Base-by-base conservation (phyloP, 2,113 vertebrate genomes). In the Piprites chloris region DNA sequence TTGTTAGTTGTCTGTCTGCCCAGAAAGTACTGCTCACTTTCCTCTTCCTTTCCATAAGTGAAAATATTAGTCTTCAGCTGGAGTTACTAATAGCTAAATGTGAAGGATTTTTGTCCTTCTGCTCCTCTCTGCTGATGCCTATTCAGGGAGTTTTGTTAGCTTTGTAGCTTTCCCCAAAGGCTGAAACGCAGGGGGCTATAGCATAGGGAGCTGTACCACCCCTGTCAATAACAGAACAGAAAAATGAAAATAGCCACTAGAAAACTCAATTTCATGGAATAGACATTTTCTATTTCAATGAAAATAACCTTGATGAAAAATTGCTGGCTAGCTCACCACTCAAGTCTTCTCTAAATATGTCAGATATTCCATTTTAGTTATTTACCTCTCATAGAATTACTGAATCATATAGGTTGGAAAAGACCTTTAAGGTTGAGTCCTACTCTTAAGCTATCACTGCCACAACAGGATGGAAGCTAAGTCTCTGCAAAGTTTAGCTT, bases 1-100 rank as follows among this genome's bases (percentile, higher is more conserved):
- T 80, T 76, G 14, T 33, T 83, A 58, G 28, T 69, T 94, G 66
- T 94, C 78, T 92, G 49, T 18, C 44, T 90, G 75, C 79, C 92
- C 88, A 94, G 88, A 96, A 95, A 91, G 67, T 86, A 50, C 67
- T 69, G 16, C 63, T 92, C 63, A 69, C 20, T 85, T 80, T 92
- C 39, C 50, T 88, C 39, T 92, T 84, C 42, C 18, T 95, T 93
- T 92, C 68, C 56, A 32, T 50, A 63, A 86, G 22, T 65, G 65
- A 95, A 95, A 74, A 81, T 55, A 81, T 59, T 90, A 56, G 19
- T 74, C 37, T 86, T 95, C 75, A 73, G 6, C 18, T 77, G 59
- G 20, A 55, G 23, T 92, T 86, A 85, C 55, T 59, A 83, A n/a
- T 18, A 77, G 46, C 27, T 90, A 83, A 88, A 90, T 69, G 22